Base-by-base conservation (phyloP, 1,140 invertebrate species). In the Calycopis cecrops region DNA sequence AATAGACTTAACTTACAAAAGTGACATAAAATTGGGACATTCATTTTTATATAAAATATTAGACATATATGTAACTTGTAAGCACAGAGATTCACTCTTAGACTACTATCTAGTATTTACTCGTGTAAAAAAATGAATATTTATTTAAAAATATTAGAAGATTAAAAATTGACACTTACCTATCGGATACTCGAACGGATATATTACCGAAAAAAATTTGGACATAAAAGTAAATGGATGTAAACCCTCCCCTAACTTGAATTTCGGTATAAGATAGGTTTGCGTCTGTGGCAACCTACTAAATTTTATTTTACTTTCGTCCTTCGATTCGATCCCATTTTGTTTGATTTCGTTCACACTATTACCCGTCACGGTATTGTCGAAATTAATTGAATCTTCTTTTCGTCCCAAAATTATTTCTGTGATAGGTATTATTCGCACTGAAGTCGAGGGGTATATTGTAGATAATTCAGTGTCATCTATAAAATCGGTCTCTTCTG, bases 261-360 rank as follows among this genome's bases (percentile, higher is more conserved):
- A 75, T 61, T 79, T 71, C 52, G 84, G 78, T 71, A 87, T 77
- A 65, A 87, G 73, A 76, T 87, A 87, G 18, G 69, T 81, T 67
- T 82, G 76, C 57, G 67, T 79, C 60, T 87, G 81, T 49, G 81
- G 84, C 54, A 81, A 67, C 54, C 72, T 73, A 62, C 65, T 77
- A 69, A 85, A 87, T 74, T 76, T 82, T 76, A 87, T 87, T 74
- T 79, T 82, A 66, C 57, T 80, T 57, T 57, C 71, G 55, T 87
- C 79, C 55, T 79, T 76, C 62, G 57, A 59, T 48, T 71, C 76
- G 57, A 79, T 70, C 71, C 76, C 77, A 65, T 79, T 73, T 48
- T 73, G 71, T 12, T 82, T 73, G 62, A 65, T 78, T 10, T 70
- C 67, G 62, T 65, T 72, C 37, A 83, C 64, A 60, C 67, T 72